Percentiles rank a stretch among this genome's conserved stretches.
phyloP scores from a whole-genome alignment of 35 echinoderm and acorn worm genomes.

The Acanthaster planci region DNA sequence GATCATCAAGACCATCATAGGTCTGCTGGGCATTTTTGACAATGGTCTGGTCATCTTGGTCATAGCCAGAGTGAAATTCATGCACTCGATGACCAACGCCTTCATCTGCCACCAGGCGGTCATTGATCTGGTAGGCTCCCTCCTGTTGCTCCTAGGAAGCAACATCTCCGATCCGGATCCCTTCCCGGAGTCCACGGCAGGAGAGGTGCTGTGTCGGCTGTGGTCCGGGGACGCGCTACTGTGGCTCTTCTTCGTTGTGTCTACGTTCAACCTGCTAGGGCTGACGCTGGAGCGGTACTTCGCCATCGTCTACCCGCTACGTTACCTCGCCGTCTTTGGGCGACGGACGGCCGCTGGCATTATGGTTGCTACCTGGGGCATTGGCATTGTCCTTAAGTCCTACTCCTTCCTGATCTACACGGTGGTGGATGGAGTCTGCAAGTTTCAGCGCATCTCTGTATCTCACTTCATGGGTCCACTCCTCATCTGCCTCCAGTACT shows the following conservation, averaged over 20 bases:
- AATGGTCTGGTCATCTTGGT: conserved; percentile 30
- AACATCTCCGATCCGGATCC: conserved; percentile 39
- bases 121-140: conserved; percentile 22
- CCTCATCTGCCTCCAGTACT: conserved; percentile 35
- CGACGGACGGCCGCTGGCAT: neutral
- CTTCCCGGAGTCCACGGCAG: neutral
- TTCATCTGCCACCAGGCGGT: conserved; percentile 42
- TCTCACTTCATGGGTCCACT: neutral
- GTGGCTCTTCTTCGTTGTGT: conserved; percentile 48
- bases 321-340: conserved; percentile 6
- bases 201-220: conserved; percentile 40
- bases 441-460: neutral
- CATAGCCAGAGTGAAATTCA: conserved; percentile 6
- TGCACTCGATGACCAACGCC: conserved; percentile 31
- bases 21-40: conserved; percentile 23
- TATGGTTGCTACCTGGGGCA: conserved; percentile 5
- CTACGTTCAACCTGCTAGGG: conserved; percentile 50
- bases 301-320: conserved; percentile 61
- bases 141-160: conserved; percentile 11
- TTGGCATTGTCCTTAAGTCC: conserved; percentile 27
- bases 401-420: neutral
- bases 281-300: conserved; percentile 67
- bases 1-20: conserved; percentile 34
- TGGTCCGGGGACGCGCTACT: conserved; percentile 54
- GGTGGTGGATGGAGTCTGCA: neutral